Conservation (phyloP, 2,888 invertebrate species). For the Tortrix viridana region DNA sequence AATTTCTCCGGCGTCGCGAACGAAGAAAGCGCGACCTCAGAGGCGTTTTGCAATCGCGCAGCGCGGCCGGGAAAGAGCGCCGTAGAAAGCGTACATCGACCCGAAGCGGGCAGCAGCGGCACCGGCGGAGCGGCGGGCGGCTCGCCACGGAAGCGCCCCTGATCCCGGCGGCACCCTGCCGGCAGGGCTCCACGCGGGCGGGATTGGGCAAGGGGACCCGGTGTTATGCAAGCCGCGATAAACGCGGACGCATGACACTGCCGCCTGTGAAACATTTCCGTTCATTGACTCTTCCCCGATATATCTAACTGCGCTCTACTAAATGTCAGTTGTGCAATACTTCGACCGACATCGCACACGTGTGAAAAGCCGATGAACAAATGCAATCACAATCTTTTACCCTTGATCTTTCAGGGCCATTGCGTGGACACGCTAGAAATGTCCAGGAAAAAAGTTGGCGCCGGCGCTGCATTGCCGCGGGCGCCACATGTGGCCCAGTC, state of each 20-base stretch:
- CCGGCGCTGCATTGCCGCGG: constrained; percentile 42
- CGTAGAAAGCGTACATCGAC: constrained; percentile 76
- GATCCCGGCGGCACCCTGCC: constrained; percentile 57
- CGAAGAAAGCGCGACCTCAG: constrained; percentile 84
- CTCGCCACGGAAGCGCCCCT: constrained; percentile 65
- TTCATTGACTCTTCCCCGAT: constrained; percentile 83
- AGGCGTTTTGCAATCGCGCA: constrained; percentile 80
- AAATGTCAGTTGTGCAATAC: constrained; percentile 68
- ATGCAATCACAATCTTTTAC: constrained; percentile 48
- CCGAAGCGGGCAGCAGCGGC: constrained; percentile 46
- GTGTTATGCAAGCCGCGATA: constrained; percentile 77
- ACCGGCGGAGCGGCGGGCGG: constrained; percentile 54
- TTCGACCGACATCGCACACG: constrained; percentile 61
- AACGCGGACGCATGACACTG: constrained; percentile 76
- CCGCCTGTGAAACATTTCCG: constrained; percentile 80
- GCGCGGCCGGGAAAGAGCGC: constrained; percentile 60
- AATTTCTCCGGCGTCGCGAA: constrained; percentile 82
- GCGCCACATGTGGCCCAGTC: constrained; percentile 45
- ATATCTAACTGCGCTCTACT: constrained; percentile 64
- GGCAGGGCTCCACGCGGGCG: constrained; percentile 51
- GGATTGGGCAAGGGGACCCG: constrained; percentile 72
- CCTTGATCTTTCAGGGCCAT: constrained; percentile 65
- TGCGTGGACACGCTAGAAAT: constrained; percentile 56
- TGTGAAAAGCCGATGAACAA: constrained; percentile 51
- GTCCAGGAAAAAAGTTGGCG: constrained; percentile 47